These are phyloP conservation scores for cat (Felis catus) DNA, from an alignment of 2,113 vertebrate genomes.

Conservation along the genomic window F.catus_Fca126_mat1.0 CM031426.1:29524501-29525000, in stretches of 20 bases:
- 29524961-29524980: not conserved
- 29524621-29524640: not conserved
- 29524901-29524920: not conserved
- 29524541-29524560: not conserved
- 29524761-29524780: not conserved
- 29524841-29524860: not conserved
- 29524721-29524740: not conserved
- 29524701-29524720: not conserved
- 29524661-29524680: not conserved
- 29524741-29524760: not conserved
- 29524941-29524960: not conserved
- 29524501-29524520: not conserved
- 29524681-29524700: accelerated
- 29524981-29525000: not conserved
- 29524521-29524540: not conserved
- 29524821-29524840: accelerated
- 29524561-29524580: not conserved
- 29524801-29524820: accelerated
- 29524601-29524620: not conserved
- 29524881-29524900: not conserved
- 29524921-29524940: not conserved
- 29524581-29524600: not conserved
- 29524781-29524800: not conserved
- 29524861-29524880: too few relatives aligned
- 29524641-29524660: not conserved